Percentiles rank a stretch among this genome's conserved stretches.
These are phyloP conservation scores for Watsonalla binaria DNA, from an alignment of 2,888 invertebrate species.

Conservation along the genomic window DNA sequence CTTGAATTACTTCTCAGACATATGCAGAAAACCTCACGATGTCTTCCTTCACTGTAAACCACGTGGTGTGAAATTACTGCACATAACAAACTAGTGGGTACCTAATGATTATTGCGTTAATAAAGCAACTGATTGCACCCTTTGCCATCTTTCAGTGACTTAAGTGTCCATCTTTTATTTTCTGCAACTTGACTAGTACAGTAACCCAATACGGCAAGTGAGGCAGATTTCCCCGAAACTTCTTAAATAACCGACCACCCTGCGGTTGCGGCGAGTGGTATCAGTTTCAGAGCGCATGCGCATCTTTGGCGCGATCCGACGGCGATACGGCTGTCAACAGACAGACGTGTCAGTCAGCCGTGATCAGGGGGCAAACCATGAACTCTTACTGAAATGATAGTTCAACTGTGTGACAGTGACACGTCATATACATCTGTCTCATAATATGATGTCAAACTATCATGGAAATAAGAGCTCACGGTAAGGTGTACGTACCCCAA, in stretches of 20 bases:
- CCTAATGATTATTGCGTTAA: neutral
- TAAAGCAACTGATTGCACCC: neutral
- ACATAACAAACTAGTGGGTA: no score
- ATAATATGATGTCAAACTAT: no score
- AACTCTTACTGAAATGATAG: no score
- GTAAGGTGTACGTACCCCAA: no score
- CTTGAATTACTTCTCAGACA: no score
- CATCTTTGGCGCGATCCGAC: slow-evolving; percentile 14
- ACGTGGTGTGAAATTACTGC: no score
- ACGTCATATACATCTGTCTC: no score
- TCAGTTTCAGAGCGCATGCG: slow-evolving; percentile 47
- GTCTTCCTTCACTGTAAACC: no score
- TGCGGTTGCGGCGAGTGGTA: slow-evolving; percentile 28
- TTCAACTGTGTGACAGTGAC: no score
- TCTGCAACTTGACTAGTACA: slow-evolving; percentile 4
- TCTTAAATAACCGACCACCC: slow-evolving; percentile 57
- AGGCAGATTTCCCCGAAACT: slow-evolving; percentile 45
- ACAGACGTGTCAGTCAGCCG: slow-evolving; percentile 41
- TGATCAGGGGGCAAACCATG: no score
- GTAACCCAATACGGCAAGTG: slow-evolving; percentile 39
- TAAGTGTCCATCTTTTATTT: slow-evolving; percentile 1
- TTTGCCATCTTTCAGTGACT: neutral
- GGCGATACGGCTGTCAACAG: slow-evolving; percentile 44
- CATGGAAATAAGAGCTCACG: no score
- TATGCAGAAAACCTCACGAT: no score